Base-by-base conservation (phyloP, 2,888 invertebrate species). In the Rhopalosiphum nymphaeae region DNA sequence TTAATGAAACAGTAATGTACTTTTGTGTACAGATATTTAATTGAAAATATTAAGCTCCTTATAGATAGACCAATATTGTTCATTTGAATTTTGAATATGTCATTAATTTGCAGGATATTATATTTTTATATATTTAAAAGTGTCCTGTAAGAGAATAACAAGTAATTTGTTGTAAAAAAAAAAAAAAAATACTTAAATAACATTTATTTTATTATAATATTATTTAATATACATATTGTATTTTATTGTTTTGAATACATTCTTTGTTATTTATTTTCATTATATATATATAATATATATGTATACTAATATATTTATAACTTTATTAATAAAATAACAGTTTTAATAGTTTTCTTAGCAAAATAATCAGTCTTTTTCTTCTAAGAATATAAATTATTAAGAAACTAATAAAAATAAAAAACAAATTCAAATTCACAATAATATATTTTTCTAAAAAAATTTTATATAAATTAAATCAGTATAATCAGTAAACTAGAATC, bases 331-430 rank as follows among this genome's bases (percentile, higher is more conserved):
- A 92, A 46, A 46, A 86, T 92, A 91, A 61, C 57, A 87, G 26
- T 61, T 44, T 53, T 85, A 86, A 26, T 46, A 25, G 5, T 86
- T 86, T 57, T 11, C n/a, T 92, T 61, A 86, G 21, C 46, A 92
- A 57, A 46, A 86, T 86, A 90, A 90, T 94, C 93, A 94, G 93
- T 94, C 93, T 94, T 94, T 85, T 49, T 46, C 16, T 42, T 84
- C 29, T 42, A 91, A 91, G 36, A 91, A 29, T 44, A 57, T 36
- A 67, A 90, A 49, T 26, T 44, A 91, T 86, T 86, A 57, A 57
- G 56, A 85, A 91, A 61, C 86, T 46, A 87, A 46, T 85, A 1
- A 49, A 87, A 44, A 87, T 90, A 61, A 67, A 44, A 87, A 61
- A 61, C 61, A 61, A 86, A 93, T 89, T 85, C 21, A 85, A 93